Percentiles rank a stretch among this genome's conserved stretches.
Conservation (phyloP, 2,113 vertebrate species). For the Periophthalmus modestus region DNA sequence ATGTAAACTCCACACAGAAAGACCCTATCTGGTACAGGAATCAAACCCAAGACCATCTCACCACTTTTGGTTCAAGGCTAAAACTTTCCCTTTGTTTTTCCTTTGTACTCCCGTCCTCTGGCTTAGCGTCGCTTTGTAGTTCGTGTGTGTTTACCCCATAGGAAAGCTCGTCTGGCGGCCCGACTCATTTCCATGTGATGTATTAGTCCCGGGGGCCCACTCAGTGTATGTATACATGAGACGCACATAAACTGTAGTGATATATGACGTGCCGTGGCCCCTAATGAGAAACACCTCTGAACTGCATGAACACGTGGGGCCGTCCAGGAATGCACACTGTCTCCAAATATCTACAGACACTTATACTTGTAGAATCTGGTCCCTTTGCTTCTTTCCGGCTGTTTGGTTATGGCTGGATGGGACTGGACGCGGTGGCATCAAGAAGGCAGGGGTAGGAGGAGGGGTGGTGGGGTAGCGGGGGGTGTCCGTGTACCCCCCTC, state of each 20-base stretch:
- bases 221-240: neutral
- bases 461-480: constrained; percentile 29
- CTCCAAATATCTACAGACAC: constrained; percentile 23
- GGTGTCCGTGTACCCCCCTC: constrained; percentile 54
- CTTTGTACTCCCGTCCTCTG: neutral
- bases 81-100: neutral
- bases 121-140: neutral
- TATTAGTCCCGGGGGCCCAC: constrained; percentile 3
- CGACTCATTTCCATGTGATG: neutral
- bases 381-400: constrained; percentile 51
- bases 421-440: constrained; percentile 49
- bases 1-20: neutral
- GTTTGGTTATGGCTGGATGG: constrained; percentile 39
- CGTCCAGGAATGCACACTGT: constrained; percentile 56
- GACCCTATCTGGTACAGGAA: neutral
- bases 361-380: constrained; percentile 13
- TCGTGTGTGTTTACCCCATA: constrained; percentile 16
- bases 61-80: neutral
- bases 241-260: constrained; percentile 8
- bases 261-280: constrained; percentile 9
- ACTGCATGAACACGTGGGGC: constrained; percentile 6
- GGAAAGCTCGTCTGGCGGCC: constrained; percentile 46
- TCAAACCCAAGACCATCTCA: neutral
- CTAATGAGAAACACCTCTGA: constrained; percentile 44
- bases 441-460: constrained; percentile 3